These are phyloP conservation scores for Motacilla tschutschensis DNA, from an alignment of 2,113 vertebrate genomes.

Conservation along the genomic window DNA sequence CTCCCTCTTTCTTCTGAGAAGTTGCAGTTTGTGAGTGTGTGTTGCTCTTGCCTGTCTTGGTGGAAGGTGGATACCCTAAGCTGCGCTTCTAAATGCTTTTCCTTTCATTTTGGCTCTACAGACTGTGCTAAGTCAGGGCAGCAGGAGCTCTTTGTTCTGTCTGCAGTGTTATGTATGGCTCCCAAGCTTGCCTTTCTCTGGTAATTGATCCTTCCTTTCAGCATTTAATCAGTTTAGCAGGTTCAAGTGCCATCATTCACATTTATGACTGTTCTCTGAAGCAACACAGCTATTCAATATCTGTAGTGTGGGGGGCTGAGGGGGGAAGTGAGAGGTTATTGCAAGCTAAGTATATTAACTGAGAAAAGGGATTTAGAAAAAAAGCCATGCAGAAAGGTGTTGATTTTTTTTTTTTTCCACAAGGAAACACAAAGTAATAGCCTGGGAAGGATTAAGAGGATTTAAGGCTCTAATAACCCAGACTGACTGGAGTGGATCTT, in stretches of 20 bases:
- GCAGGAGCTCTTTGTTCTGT: not conserved
- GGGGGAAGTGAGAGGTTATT: not conserved
- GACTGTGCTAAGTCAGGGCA: not conserved
- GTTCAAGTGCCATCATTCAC: not conserved
- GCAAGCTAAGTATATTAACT: not conserved
- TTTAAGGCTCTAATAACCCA: not conserved
- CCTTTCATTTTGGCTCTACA: not conserved
- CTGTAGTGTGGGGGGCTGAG: not conserved
- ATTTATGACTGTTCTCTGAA: not conserved
- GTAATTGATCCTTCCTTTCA: not conserved
- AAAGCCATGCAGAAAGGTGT: not conserved
- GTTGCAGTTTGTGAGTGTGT: not conserved
- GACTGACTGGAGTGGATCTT: not conserved
- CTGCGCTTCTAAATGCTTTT: not conserved
- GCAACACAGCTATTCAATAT: not conserved
- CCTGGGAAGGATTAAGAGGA: not conserved
- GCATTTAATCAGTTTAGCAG: slow-evolving; percentile 25
- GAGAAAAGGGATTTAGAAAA: not conserved
- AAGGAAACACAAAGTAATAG: not conserved
- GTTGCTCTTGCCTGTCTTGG: not conserved
- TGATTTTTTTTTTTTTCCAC: not conserved
- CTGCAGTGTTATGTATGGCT: not conserved
- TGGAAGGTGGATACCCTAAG: not conserved
- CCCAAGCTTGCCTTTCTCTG: not conserved
- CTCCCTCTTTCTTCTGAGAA: not conserved